phyloP scores from a whole-genome alignment of 1,140 invertebrate genomes.

The Sarcophaga peregrina region DNA sequence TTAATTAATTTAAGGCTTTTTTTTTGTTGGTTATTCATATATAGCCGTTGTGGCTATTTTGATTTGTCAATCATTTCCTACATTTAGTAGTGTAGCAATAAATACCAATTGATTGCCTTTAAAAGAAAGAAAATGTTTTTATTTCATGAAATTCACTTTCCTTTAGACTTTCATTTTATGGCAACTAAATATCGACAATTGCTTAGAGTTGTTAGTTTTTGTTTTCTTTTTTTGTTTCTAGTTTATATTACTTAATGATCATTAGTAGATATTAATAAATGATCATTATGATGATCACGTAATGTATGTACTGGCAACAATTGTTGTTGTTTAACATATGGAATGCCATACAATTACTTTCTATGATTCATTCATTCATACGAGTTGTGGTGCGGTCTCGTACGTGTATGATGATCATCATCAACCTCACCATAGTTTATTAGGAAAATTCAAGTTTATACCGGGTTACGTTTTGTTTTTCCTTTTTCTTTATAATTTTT shows the following conservation, averaged over 20 bases:
- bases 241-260: background rate
- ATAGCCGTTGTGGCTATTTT: background rate
- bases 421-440: background rate
- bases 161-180: constrained; percentile 12
- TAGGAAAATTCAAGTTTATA: constrained; percentile 16
- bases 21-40: background rate
- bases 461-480: background rate
- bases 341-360: constrained; percentile 40
- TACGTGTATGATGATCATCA: background rate
- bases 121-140: background rate
- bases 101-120: too few relatives aligned
- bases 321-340: background rate
- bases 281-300: constrained; percentile 20
- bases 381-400: background rate
- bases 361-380: constrained; percentile 32
- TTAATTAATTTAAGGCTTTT: constrained; percentile 11
- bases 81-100: background rate
- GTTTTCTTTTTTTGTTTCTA: background rate
- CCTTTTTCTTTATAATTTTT: too few relatives aligned
- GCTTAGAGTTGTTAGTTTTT: background rate
- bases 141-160: background rate
- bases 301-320: constrained; percentile 13
- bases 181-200: constrained; percentile 14
- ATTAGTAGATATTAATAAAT: background rate
- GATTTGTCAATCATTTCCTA: constrained; percentile 1